Evolutionary conservation across 1,140 invertebrate species (phyloP).

Genomic region (Matsumurasca onukii): DNA sequence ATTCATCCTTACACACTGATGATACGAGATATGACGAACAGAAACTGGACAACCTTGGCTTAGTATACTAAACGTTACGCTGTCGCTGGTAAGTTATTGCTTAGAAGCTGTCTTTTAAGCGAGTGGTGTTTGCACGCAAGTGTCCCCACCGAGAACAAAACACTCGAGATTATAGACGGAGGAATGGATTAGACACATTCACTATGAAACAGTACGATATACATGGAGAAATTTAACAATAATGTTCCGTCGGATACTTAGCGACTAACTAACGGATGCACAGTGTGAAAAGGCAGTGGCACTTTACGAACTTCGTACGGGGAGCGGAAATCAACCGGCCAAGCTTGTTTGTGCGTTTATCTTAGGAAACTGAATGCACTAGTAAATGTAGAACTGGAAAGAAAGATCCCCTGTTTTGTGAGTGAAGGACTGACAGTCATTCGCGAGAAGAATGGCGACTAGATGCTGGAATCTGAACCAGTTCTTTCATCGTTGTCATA

Average conservation of each 20-base stretch:
- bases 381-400: background rate
- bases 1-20: background rate
- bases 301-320: background rate
- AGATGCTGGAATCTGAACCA: conserved; percentile 22
- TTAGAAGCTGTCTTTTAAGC: conserved; percentile 24
- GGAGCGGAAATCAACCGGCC: conserved; percentile 1
- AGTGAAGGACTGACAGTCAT: background rate
- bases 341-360: background rate
- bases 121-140: background rate
- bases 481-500: conserved; percentile 6
- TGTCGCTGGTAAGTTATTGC: conserved; percentile 28
- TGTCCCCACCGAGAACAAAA: background rate
- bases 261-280: conserved; percentile 25
- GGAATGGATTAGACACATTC: conserved; percentile 15
- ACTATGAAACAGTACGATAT: background rate
- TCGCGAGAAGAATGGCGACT: background rate
- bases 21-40: background rate
- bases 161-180: conserved; percentile 6
- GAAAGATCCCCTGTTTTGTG: background rate
- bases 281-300: conserved; percentile 28
- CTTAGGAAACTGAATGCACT: conserved; percentile 14
- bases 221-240: conserved; percentile 20
- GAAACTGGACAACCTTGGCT: background rate
- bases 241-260: conserved; percentile 9
- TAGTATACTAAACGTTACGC: conserved; percentile 24